These are phyloP conservation scores for Hassar affinis DNA, from an alignment of 2,113 vertebrate species.

Conservation along the genomic window DNA sequence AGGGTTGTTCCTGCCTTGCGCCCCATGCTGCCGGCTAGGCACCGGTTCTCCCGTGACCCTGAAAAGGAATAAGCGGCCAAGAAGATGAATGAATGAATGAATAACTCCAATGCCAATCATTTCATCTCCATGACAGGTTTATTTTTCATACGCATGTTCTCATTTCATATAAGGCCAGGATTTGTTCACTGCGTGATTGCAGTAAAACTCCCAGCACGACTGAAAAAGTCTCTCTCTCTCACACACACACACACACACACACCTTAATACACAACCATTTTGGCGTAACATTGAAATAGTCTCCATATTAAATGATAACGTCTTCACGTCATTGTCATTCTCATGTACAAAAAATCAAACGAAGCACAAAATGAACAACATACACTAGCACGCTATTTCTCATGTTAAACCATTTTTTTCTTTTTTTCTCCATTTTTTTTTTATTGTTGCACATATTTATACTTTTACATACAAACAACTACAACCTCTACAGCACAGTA, in stretches of 20 bases:
- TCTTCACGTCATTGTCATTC: constrained; percentile 66
- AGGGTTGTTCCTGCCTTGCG: no score
- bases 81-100: no score
- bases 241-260: constrained; percentile 44
- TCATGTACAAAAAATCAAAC: constrained; percentile 81
- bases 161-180: constrained; percentile 63
- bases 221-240: constrained; percentile 61
- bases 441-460: constrained; percentile 76
- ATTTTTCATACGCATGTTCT: constrained; percentile 68
- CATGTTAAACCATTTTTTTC: constrained; percentile 47
- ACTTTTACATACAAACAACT: constrained; percentile 87
- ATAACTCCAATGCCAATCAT: constrained; percentile 23
- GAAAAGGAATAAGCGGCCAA: no score
- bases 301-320: constrained; percentile 67
- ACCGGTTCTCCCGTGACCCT: no score
- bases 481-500: constrained; percentile 85
- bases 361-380: constrained; percentile 73
- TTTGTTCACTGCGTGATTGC: constrained; percentile 59
- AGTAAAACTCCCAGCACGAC: constrained; percentile 59
- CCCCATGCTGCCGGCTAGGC: no score
- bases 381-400: constrained; percentile 70
- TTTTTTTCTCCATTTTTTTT: constrained; percentile 54
- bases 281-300: constrained; percentile 71
- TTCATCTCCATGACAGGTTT: constrained; percentile 64
- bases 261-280: constrained; percentile 69